Evolutionary conservation across 2,113 vertebrate species (phyloP).

Genomic region (Asarcornis scutulata): DNA sequence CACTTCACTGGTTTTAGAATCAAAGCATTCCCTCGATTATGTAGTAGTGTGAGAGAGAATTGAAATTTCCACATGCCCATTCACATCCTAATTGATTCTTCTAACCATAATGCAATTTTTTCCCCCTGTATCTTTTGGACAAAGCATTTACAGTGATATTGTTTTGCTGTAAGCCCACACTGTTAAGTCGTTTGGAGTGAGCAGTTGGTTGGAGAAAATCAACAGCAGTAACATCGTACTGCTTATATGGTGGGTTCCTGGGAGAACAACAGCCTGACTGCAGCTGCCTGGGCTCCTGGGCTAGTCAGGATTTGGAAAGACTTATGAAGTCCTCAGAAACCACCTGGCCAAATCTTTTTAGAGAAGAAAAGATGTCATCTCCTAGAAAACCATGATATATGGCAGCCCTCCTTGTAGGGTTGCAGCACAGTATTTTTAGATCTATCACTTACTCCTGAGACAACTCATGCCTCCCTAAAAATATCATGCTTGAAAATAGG

Average conservation of each 20-base stretch:
- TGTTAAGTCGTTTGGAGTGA: neutral
- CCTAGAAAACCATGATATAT: neutral
- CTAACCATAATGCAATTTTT: conserved; percentile 73
- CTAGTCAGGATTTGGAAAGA: neutral
- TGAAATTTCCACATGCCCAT: conserved; percentile 75
- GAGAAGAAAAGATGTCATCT: neutral
- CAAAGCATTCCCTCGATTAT: conserved; percentile 66
- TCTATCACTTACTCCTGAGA: neutral
- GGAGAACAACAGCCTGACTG: neutral
- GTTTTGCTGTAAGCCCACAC: conserved; percentile 45
- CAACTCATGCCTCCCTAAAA: neutral
- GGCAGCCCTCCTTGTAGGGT: neutral
- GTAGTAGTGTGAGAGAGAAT: conserved; percentile 57
- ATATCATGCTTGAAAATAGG: neutral
- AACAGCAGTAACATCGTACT: neutral
- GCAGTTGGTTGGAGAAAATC: neutral
- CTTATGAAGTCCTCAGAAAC: neutral
- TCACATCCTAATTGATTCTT: conserved; percentile 78
- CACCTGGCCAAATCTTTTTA: neutral
- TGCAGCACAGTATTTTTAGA: neutral
- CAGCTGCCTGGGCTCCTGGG: neutral
- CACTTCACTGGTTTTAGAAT: conserved; percentile 71
- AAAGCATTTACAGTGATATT: conserved; percentile 45
- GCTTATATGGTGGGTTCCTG: neutral
- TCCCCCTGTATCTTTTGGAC: conserved; percentile 49